Percentiles rank a stretch among this genome's conserved stretches.
phyloP scores from a whole-genome alignment of 1,140 invertebrate genomes.

The Lithobius niger region DNA sequence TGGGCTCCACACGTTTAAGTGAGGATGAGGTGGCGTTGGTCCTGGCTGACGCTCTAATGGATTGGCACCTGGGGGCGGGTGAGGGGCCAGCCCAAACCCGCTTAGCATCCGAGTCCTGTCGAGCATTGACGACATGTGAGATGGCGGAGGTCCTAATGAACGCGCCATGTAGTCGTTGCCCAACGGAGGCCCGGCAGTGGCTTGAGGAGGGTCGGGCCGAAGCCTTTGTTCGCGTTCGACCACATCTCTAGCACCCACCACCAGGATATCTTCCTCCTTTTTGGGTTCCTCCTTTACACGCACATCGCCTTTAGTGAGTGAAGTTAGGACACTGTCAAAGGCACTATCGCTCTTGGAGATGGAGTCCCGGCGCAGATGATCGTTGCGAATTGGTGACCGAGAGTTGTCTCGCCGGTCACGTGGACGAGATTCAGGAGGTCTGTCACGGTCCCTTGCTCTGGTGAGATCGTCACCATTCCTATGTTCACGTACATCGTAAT shows the following conservation, averaged over 20 bases:
- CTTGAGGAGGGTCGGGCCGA: background rate
- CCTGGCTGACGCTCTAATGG: background rate
- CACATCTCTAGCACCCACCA: background rate
- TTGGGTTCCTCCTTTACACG: constrained; percentile 11
- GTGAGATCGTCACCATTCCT: constrained; percentile 8
- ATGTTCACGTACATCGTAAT: constrained; percentile 2
- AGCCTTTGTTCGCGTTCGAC: background rate
- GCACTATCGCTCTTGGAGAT: constrained; percentile 8
- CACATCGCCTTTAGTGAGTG: background rate
- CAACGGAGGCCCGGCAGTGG: background rate
- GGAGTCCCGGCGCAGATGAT: constrained; percentile 1
- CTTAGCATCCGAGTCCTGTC: constrained; percentile 8
- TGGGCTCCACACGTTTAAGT: constrained; percentile 6
- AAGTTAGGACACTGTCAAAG: constrained; percentile 11
- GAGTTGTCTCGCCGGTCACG: constrained; percentile 5
- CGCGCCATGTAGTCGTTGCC: background rate
- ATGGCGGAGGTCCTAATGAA: background rate
- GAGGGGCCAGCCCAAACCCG: constrained; percentile 7
- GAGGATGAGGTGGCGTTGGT: background rate
- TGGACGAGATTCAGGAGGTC: background rate
- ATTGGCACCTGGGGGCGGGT: background rate
- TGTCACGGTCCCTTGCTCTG: background rate
- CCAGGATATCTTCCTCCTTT: constrained; percentile 10
- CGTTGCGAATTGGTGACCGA: constrained; percentile 8
- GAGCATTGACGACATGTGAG: background rate